Evolutionary conservation across 2,888 invertebrate genomes (phyloP).

Genomic region (Tipula confusa): DNA sequence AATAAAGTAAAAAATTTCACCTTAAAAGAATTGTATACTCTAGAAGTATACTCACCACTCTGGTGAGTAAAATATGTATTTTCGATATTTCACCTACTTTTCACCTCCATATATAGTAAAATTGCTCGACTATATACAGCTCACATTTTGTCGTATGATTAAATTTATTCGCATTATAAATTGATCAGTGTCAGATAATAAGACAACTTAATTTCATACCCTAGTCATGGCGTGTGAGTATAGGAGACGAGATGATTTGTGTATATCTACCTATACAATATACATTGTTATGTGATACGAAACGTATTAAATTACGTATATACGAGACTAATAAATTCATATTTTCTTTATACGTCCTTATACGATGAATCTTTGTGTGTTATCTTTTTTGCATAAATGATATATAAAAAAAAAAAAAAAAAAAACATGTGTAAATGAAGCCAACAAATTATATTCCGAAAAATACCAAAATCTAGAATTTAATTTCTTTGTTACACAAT

Average conservation of each 20-base stretch:
- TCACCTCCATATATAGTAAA: too few species aligned
- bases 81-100: too few species aligned
- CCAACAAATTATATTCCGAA: not conserved
- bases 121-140: too few species aligned
- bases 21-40: too few species aligned
- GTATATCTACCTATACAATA: not conserved
- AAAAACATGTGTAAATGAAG: conserved; percentile 15
- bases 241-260: too few species aligned
- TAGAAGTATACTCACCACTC: too few species aligned
- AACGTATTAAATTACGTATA: not conserved
- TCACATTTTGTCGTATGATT: not conserved
- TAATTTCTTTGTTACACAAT: conserved; percentile 25
- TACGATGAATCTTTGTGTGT: not conserved
- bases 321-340: not conserved
- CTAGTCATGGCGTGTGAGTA: not conserved
- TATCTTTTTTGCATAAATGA: not conserved
- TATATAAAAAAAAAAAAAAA: not conserved
- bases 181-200: not conserved
- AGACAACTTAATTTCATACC: not conserved
- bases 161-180: not conserved
- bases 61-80: too few species aligned
- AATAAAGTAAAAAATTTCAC: too few species aligned
- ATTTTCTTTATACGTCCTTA: not conserved
- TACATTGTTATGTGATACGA: not conserved
- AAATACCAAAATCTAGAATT: not conserved